These are phyloP conservation scores for Carterocephalus palaemon DNA, from an alignment of 2,888 invertebrate genomes.

Conservation along the genomic window DNA sequence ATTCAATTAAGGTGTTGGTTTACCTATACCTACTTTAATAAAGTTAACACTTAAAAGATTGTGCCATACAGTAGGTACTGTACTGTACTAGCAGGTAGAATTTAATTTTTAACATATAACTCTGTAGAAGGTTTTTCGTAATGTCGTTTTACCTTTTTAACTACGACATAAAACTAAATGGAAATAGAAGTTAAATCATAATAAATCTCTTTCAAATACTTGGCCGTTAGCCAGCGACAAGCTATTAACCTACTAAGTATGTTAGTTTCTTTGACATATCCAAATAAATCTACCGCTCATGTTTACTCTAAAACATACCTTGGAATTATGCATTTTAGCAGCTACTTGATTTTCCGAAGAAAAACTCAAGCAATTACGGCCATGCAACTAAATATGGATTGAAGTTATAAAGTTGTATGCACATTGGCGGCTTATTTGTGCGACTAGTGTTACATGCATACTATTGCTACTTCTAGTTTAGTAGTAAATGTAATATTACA, in stretches of 20 bases:
- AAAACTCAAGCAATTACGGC: conserved; percentile 22
- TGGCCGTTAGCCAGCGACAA: conserved; percentile 14
- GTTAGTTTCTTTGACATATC: conserved; percentile 16
- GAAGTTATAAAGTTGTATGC: neutral
- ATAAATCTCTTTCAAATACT: conserved; percentile 22
- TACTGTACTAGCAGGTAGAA: too few relatives aligned
- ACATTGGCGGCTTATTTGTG: neutral
- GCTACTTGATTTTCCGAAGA: conserved; percentile 19
- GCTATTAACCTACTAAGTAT: conserved; percentile 23
- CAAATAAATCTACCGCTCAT: conserved; percentile 22
- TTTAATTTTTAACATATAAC: too few relatives aligned
- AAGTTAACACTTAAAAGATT: too few relatives aligned
- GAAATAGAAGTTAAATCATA: conserved; percentile 18
- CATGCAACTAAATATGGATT: conserved; percentile 17
- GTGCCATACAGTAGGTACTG: too few relatives aligned
- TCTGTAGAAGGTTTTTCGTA: too few relatives aligned
- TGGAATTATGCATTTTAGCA: conserved; percentile 10
- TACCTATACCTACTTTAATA: too few relatives aligned
- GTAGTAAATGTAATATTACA: too few relatives aligned
- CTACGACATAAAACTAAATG: conserved; percentile 1
- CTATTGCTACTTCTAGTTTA: neutral
- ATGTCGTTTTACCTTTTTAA: too few relatives aligned
- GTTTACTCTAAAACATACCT: conserved; percentile 6
- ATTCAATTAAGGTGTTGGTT: too few relatives aligned
- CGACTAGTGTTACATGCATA: neutral